Evolutionary conservation across 1,140 invertebrate genomes (phyloP).

Genomic region (Radopholus similis): DNA sequence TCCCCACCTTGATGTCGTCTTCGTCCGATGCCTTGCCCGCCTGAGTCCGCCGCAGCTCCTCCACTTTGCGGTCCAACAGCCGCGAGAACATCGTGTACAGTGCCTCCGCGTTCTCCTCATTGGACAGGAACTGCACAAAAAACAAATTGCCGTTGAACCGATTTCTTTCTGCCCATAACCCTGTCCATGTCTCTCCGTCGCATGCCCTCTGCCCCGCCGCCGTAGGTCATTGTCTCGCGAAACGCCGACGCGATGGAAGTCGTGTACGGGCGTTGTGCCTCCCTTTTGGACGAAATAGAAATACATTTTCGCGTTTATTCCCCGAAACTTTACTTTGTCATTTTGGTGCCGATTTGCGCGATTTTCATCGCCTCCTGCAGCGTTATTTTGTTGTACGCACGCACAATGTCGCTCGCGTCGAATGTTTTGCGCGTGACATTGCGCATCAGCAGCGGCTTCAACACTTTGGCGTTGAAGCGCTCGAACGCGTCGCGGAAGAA

Average conservation of each 20-base stretch:
- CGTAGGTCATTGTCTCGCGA: neutral
- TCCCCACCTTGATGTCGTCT: slow-evolving; percentile 11
- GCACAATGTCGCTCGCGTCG: slow-evolving; percentile 44
- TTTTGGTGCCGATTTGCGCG: slow-evolving; percentile 15
- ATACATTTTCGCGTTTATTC: neutral
- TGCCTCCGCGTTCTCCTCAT: slow-evolving; percentile 32
- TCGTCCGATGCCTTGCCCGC: neutral
- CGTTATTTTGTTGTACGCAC: slow-evolving; percentile 54
- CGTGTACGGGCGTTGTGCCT: neutral
- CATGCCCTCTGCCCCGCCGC: neutral
- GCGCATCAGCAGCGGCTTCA: slow-evolving; percentile 51
- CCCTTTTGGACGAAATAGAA: slow-evolving; percentile 5
- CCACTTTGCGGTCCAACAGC: slow-evolving; percentile 33
- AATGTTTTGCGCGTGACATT: slow-evolving; percentile 39
- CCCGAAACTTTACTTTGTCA: neutral
- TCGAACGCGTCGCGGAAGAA: slow-evolving; percentile 43
- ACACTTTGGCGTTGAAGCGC: slow-evolving; percentile 52
- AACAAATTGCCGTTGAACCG: neutral
- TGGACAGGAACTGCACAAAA: slow-evolving; percentile 28
- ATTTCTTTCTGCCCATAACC: neutral
- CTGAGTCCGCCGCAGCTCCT: slow-evolving; percentile 5
- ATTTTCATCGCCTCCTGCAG: slow-evolving; percentile 46
- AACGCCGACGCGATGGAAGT: neutral
- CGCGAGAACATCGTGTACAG: slow-evolving; percentile 37
- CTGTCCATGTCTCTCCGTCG: neutral